Evolutionary conservation across 2,888 invertebrate genomes (phyloP).

Genomic region (Ophion ellenae): DNA sequence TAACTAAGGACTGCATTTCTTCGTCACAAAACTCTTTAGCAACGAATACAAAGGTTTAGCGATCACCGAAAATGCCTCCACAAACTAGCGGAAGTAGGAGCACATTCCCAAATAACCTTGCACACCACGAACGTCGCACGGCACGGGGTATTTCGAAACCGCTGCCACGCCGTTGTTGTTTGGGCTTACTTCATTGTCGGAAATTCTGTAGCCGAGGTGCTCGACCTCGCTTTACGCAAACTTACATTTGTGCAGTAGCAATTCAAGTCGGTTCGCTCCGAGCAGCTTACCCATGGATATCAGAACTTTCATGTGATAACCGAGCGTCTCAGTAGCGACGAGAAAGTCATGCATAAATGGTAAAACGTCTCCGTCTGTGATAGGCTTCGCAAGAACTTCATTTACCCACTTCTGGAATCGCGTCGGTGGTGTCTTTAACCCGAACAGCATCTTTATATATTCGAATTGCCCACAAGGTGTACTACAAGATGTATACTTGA

Average conservation of each 20-base stretch:
- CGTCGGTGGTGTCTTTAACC: conserved; percentile 44
- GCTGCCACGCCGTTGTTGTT: conserved; percentile 23
- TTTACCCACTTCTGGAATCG: conserved; percentile 55
- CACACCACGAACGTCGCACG: conserved; percentile 25
- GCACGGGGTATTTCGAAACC: conserved; percentile 19
- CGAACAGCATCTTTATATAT: conserved; percentile 56
- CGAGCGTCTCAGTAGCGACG: conserved; percentile 55
- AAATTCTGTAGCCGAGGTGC: conserved; percentile 42
- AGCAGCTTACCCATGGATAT: conserved; percentile 43
- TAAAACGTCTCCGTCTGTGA: conserved; percentile 48
- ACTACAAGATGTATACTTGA: conserved; percentile 60
- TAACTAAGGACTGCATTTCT: conserved; percentile 13
- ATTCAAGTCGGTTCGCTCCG: conserved; percentile 41
- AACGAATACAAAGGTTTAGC: conserved; percentile 25
- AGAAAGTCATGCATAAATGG: conserved; percentile 65
- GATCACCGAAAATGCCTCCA: conserved; percentile 15
- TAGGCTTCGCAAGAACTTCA: conserved; percentile 31
- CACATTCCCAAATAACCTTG: conserved; percentile 29
- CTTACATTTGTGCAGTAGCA: conserved; percentile 28
- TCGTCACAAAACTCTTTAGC: conserved; percentile 8
- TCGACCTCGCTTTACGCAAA: conserved; percentile 29
- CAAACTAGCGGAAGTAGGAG: conserved; percentile 32
- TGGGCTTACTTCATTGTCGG: conserved; percentile 32
- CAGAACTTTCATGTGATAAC: conserved; percentile 53
- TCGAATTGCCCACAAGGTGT: conserved; percentile 59